Evolutionary conservation across 2,888 invertebrate genomes (phyloP).

Genomic region (Lycocerus yunnanus): DNA sequence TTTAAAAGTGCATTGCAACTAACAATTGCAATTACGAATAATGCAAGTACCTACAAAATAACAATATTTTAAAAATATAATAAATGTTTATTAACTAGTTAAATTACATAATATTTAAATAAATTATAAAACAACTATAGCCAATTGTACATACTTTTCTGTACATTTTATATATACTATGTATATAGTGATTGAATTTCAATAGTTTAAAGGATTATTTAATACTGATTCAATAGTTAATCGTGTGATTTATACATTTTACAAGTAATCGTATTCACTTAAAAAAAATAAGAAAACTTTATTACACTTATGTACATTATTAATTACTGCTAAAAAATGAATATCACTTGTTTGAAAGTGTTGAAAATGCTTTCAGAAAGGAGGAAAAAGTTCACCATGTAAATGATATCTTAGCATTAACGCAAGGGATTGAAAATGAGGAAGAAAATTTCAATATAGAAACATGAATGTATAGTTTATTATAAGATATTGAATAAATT

Average conservation of each 20-base stretch:
- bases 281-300: conserved; percentile 17
- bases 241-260: conserved; percentile 13
- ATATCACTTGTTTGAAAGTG: conserved; percentile 20
- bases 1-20: background rate
- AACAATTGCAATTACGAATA: background rate
- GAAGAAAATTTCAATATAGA: too few relatives aligned
- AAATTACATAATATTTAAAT: too few relatives aligned
- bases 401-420: too few relatives aligned
- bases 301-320: conserved; percentile 8
- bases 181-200: background rate
- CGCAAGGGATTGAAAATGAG: too few relatives aligned
- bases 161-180: conserved; percentile 15
- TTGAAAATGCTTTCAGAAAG: conserved; percentile 9
- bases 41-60: background rate
- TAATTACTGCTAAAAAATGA: conserved; percentile 14
- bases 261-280: conserved; percentile 12
- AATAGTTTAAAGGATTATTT: background rate
- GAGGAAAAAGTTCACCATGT: too few relatives aligned
- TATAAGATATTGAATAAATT: too few relatives aligned
- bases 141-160: conserved; percentile 2
- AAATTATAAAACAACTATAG: background rate
- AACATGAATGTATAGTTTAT: too few relatives aligned
- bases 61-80: background rate
- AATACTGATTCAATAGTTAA: conserved; percentile 11
- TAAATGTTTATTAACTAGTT: too few relatives aligned